Percentiles rank a stretch among this genome's conserved stretches.
phyloP scores from a whole-genome alignment of 2,888 invertebrate species.

The Nemapogon koenigi region DNA sequence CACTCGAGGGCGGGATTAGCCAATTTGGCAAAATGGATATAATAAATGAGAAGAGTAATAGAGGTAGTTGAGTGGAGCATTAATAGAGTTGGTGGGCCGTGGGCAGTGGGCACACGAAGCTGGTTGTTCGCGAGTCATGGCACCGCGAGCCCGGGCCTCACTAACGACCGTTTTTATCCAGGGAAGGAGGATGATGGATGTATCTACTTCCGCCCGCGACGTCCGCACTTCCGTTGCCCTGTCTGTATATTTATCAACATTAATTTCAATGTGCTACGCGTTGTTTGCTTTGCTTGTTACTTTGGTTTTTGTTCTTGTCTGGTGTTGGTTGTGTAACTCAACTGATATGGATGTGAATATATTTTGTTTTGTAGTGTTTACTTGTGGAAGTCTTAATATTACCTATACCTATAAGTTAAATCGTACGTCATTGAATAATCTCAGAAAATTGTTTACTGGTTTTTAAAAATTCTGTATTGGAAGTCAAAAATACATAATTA shows the following conservation, averaged over 20 bases:
- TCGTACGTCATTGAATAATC: no score
- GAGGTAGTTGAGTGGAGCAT: conserved; percentile 60
- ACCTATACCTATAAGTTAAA: no score
- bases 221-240: conserved; percentile 46
- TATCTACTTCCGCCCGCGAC: conserved; percentile 51
- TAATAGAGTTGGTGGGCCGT: conserved; percentile 53
- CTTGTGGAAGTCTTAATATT: no score
- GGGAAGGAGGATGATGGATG: conserved; percentile 62
- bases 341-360: no score
- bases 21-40: conserved; percentile 62
- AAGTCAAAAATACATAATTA: no score
- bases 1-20: conserved; percentile 48
- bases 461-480: no score
- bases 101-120: conserved; percentile 23
- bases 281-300: conserved; percentile 1
- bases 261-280: conserved; percentile 45
- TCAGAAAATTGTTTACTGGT: no score
- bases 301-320: conserved; percentile 6
- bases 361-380: no score
- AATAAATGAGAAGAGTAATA: conserved; percentile 62
- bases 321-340: conserved; percentile 7
- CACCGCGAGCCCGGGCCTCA: conserved; percentile 21
- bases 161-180: conserved; percentile 65
- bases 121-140: conserved; percentile 4
- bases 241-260: conserved; percentile 59